Percentiles rank a stretch among this genome's conserved stretches.
Conservation (phyloP, 2,888 invertebrate species). For the Pyrrhia umbra region DNA sequence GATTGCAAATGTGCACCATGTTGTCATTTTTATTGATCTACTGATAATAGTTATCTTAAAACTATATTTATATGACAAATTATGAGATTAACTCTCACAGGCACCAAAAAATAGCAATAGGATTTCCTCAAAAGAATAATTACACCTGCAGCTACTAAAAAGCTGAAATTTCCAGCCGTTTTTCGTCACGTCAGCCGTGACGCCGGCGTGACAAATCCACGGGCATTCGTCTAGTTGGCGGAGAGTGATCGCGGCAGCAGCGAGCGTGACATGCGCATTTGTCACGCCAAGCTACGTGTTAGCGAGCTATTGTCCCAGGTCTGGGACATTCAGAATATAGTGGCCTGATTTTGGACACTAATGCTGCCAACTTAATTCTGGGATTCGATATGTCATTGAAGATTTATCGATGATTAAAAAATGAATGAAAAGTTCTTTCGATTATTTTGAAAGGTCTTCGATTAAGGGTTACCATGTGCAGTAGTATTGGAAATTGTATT, state of each 20-base stretch:
- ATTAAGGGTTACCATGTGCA: too few species aligned
- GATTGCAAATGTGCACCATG: too few species aligned
- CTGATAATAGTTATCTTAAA: too few species aligned
- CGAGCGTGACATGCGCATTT: constrained; percentile 64
- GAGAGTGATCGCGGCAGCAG: constrained; percentile 68
- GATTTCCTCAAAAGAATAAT: constrained; percentile 33
- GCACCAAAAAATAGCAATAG: constrained; percentile 6
- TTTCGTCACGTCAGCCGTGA: constrained; percentile 57
- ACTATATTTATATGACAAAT: too few species aligned
- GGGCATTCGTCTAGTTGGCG: constrained; percentile 66
- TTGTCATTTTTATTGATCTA: too few species aligned
- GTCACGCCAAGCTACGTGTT: constrained; percentile 61
- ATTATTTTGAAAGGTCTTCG: too few species aligned
- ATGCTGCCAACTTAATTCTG: not conserved
- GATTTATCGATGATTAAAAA: not conserved
- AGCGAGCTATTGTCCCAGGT: constrained; percentile 55
- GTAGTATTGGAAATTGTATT: too few species aligned
- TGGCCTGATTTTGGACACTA: constrained; percentile 8
- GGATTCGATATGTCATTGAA: not conserved
- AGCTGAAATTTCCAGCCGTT: constrained; percentile 52
- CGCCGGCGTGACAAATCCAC: constrained; percentile 66
- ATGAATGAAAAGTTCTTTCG: too few species aligned
- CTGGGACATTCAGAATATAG: constrained; percentile 41
- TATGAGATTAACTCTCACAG: not conserved
- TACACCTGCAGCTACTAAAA: constrained; percentile 46